Percentiles rank a stretch among this genome's conserved stretches.
phyloP scores from a whole-genome alignment of 2,113 vertebrate genomes.

The Papio anubis region DNA sequence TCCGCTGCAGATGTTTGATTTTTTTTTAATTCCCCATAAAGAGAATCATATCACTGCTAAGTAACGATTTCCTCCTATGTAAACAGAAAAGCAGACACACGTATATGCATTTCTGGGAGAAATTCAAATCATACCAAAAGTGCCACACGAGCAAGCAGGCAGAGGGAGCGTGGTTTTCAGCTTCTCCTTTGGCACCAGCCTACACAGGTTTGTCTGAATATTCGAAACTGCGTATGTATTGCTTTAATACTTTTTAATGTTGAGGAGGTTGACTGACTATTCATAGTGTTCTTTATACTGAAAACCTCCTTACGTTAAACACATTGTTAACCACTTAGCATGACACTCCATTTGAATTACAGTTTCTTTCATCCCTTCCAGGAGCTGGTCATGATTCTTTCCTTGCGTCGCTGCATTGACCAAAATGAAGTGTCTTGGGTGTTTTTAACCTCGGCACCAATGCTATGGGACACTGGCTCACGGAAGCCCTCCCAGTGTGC shows the following conservation, averaged over 20 bases:
- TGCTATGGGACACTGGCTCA: fast-evolving
- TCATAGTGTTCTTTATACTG: background rate
- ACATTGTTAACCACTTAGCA: background rate
- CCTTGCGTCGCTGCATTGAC: background rate
- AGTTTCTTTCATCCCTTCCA: background rate
- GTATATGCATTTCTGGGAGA: background rate
- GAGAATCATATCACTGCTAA: background rate
- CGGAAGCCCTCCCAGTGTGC: background rate
- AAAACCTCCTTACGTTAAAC: background rate
- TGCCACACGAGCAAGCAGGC: background rate
- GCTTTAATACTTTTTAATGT: background rate
- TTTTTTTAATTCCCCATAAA: background rate
- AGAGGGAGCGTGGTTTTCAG: background rate
- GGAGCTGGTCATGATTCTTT: no score
- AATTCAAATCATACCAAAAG: background rate
- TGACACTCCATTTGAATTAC: background rate
- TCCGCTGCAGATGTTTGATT: background rate
- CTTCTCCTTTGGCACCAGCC: background rate
- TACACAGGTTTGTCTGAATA: background rate
- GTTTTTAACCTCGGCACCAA: background rate
- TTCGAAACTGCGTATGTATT: fast-evolving
- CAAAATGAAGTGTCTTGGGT: background rate
- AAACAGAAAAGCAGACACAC: background rate
- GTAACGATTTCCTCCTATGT: background rate
- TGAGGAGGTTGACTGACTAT: no score